A percentile compares a stretch with the other conserved stretches of the same genome.
Evolutionary conservation across 1,140 invertebrate genomes (phyloP).

Genomic region (Trialeurodes vaporariorum): DNA sequence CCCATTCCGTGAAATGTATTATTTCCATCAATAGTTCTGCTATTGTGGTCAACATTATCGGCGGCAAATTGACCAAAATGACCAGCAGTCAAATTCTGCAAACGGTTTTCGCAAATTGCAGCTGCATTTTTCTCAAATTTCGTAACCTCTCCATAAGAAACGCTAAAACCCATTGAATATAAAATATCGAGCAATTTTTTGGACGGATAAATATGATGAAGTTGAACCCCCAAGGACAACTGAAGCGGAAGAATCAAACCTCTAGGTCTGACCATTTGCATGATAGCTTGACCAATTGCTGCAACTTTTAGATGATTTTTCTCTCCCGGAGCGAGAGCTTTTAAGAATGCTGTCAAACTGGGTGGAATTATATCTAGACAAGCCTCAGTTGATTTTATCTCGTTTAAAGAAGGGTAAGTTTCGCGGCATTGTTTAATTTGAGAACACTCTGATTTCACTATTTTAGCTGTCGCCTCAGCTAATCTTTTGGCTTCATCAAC

Average conservation of each 20-base stretch:
- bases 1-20: constrained; percentile 24
- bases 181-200: background rate
- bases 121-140: background rate
- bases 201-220: background rate
- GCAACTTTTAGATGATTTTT: background rate
- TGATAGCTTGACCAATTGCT: background rate
- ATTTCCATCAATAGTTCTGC: constrained; percentile 17
- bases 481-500: background rate
- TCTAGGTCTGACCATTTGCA: background rate
- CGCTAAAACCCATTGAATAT: background rate
- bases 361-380: background rate
- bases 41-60: constrained; percentile 25
- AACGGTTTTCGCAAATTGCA: background rate
- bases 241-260: background rate
- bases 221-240: background rate
- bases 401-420: background rate
- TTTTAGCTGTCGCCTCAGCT: background rate
- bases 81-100: background rate
- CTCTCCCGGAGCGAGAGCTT: background rate
- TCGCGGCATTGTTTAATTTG: background rate
- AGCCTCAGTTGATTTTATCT: background rate
- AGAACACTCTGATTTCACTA: background rate
- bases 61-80: constrained; percentile 13
- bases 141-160: background rate
- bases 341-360: background rate